Evolutionary conservation across 1,140 invertebrate genomes (phyloP).

Genomic region (Tetramorium alpestre): DNA sequence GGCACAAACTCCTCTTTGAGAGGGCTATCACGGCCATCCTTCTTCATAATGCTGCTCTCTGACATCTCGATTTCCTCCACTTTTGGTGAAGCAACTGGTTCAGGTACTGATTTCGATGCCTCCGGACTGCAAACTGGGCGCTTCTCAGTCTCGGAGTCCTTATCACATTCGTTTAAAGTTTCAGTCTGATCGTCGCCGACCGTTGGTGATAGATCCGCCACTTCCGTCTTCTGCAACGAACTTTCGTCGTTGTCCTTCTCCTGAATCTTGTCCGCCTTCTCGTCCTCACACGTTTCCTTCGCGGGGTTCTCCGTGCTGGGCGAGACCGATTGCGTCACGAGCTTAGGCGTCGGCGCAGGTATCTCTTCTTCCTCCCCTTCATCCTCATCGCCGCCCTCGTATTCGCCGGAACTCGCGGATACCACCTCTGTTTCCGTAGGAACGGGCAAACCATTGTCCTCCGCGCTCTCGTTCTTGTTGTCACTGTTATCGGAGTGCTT

Average conservation of each 20-base stretch:
- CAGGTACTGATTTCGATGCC: conserved; percentile 71
- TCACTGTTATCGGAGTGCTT: conserved; percentile 23
- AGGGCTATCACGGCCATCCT: conserved; percentile 28
- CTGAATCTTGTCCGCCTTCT: conserved; percentile 13
- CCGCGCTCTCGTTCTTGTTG: conserved; percentile 19
- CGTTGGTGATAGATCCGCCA: background rate
- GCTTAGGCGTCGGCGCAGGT: conserved; percentile 74
- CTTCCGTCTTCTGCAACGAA: conserved; percentile 27
- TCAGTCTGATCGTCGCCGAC: conserved; percentile 25
- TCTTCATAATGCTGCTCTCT: conserved; percentile 35
- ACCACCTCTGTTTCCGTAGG: conserved; percentile 75
- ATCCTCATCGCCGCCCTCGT: conserved; percentile 85
- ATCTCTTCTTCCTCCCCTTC: conserved; percentile 82
- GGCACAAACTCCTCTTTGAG: conserved; percentile 57
- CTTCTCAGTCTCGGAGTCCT: conserved; percentile 61
- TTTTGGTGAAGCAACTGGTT: conserved; percentile 61
- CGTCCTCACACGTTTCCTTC: conserved; percentile 39
- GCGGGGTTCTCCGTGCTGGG: conserved; percentile 16
- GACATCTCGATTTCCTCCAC: conserved; percentile 62
- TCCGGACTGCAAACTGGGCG: conserved; percentile 56
- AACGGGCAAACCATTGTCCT: conserved; percentile 40
- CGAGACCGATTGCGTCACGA: conserved; percentile 26
- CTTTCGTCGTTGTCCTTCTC: conserved; percentile 42
- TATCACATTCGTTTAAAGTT: conserved; percentile 56
- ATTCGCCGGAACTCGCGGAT: conserved; percentile 85